A percentile compares a stretch with the other conserved stretches of the same genome.
Conservation (phyloP, 2,888 invertebrate genomes). For the Tineola bisselliella region DNA sequence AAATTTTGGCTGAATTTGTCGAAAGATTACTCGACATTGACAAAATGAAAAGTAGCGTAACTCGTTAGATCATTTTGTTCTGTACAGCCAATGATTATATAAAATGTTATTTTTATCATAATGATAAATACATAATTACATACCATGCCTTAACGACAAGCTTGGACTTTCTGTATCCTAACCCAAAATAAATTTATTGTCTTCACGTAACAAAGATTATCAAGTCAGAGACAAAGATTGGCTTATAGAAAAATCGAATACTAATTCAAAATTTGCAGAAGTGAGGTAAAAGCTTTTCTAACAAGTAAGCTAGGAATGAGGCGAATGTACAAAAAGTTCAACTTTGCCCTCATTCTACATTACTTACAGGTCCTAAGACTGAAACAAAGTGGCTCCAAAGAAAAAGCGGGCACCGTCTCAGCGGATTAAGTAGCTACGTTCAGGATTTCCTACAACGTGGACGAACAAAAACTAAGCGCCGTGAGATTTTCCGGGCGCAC, state of each 20-base stretch:
- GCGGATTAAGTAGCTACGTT: constrained; percentile 16
- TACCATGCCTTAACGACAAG: too few relatives aligned
- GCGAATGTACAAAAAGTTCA: constrained; percentile 8
- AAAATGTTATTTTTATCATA: too few relatives aligned
- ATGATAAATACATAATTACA: too few relatives aligned
- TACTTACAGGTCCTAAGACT: constrained; percentile 14
- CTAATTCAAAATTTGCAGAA: background rate
- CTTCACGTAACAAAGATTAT: too few relatives aligned
- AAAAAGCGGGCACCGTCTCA: constrained; percentile 14
- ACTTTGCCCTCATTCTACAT: constrained; percentile 14
- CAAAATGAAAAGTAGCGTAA: too few relatives aligned
- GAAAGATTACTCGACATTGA: background rate
- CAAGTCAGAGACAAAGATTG: too few relatives aligned
- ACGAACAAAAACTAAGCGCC: constrained; percentile 15
- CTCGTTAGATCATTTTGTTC: background rate
- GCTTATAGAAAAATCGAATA: background rate
- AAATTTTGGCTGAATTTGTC: background rate
- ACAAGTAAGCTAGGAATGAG: background rate
- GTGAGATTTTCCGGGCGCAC: constrained; percentile 13
- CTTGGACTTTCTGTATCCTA: too few relatives aligned
- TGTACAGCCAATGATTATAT: background rate
- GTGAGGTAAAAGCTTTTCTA: background rate
- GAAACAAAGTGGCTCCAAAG: constrained; percentile 15
- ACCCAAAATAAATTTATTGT: too few relatives aligned
- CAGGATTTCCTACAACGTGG: constrained; percentile 14